phyloP scores from a whole-genome alignment of 1,140 invertebrate genomes.

The Ctenoplectra terminalis region DNA sequence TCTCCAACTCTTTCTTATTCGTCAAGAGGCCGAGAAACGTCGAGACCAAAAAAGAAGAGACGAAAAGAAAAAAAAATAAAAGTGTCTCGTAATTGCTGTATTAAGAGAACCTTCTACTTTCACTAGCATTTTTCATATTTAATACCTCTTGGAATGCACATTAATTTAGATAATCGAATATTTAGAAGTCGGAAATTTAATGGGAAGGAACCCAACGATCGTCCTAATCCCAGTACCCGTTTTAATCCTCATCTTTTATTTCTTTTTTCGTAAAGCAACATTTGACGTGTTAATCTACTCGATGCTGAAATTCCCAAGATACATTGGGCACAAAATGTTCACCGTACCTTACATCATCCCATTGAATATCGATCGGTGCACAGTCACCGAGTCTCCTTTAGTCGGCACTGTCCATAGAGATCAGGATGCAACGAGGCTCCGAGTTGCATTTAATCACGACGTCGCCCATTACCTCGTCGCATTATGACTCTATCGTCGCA shows the following conservation, averaged over 20 bases:
- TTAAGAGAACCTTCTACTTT: conserved; percentile 14
- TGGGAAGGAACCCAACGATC: background rate
- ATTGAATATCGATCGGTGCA: background rate
- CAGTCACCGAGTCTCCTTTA: background rate
- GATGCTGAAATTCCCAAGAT: background rate
- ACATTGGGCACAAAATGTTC: background rate
- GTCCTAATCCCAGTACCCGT: background rate
- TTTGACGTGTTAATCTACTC: background rate
- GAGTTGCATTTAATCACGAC: conserved; percentile 60
- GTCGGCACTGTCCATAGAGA: background rate
- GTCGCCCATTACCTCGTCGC: conserved; percentile 58
- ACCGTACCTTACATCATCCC: background rate
- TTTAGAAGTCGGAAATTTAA: too few species aligned
- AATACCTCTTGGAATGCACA: too few species aligned
- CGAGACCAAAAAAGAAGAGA: background rate
- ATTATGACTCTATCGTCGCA: conserved; percentile 54
- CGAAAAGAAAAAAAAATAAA: background rate
- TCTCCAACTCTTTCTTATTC: background rate
- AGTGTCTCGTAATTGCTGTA: background rate
- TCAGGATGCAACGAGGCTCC: conserved; percentile 12
- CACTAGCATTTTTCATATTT: conserved; percentile 15
- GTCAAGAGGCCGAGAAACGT: background rate
- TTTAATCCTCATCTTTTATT: background rate
- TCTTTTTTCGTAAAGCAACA: too few species aligned
- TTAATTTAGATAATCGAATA: background rate